Evolutionary conservation across 1,140 invertebrate species (phyloP), one percentile per base, ranked within the genome.

Genomic region (Euura saliciscinereae): DNA sequence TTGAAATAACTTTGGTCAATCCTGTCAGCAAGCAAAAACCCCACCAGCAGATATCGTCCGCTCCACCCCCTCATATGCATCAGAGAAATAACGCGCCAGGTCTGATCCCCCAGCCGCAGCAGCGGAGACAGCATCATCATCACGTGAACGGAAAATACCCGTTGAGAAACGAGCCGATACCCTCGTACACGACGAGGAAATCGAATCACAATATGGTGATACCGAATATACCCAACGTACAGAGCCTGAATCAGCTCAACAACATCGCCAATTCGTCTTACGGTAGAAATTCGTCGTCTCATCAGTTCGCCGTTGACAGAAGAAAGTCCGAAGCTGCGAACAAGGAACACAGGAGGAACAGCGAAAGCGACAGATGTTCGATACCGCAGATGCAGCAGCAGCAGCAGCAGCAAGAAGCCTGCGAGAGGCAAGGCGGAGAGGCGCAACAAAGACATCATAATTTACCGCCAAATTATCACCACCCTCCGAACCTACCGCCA

Each of bases 1-100:
- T 88, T 2, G 86, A 88, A 44, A 88, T 88, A 44, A 88, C 86
- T 0, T 72, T 88, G n/a, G 86, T 88, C 1, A 85, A 81, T 74
- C 83, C 86, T 0, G 28, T 1, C 28, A 83, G 80, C 44, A 85
- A 84, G 43, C 78, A 75, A 67, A 64, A 64, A 64, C 59, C 59
- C 59, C 59, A 10, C 1, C 66, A 67, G 66, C 66, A 67, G 1
- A 75, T 77, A 8, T 74, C 79, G 13, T 76, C 81, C 13, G 83
- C 80, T 71, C 82, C 82, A 8, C 79, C 83, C 45, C 42, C 8
- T 2, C 11, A 43, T 46, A 44, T 71, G 59, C 28, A 28, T 28
- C 28, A 28, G 28, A 28, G 28, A 28, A 28, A 28, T 28, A 28
- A 28, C 28, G 0, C 28, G 28, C 28, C 28, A 1, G 28, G 28